Evolutionary conservation across 1,140 invertebrate genomes (phyloP).

Genomic region (Eupristina koningsbergeri): DNA sequence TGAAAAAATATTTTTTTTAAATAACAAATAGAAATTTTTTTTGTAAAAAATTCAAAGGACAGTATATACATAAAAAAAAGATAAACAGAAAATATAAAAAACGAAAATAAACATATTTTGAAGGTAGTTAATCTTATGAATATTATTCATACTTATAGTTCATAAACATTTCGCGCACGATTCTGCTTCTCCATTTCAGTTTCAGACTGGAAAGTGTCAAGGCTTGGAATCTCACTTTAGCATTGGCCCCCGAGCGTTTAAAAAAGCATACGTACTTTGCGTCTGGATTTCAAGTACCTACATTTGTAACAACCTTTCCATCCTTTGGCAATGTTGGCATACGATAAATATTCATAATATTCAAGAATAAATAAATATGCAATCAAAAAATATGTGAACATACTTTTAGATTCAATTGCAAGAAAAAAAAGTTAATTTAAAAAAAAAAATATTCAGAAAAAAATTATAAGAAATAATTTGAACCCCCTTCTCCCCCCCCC

Average conservation of each 20-base stretch:
- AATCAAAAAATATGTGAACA: not conserved
- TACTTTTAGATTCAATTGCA: too few species aligned
- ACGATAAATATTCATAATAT: not conserved
- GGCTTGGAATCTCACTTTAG: conserved; percentile 14
- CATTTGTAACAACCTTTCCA: not conserved
- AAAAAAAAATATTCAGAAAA: too few species aligned
- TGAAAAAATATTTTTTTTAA: too few species aligned
- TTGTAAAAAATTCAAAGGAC: not conserved
- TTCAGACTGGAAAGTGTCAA: conserved; percentile 1
- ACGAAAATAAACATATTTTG: not conserved
- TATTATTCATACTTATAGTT: not conserved
- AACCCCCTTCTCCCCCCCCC: too few species aligned
- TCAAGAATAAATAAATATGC: not conserved
- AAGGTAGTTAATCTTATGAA: not conserved
- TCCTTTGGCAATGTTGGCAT: not conserved
- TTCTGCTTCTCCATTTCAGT: not conserved
- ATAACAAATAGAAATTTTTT: too few species aligned
- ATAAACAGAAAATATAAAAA: not conserved
- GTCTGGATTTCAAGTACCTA: not conserved
- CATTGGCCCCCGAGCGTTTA: not conserved
- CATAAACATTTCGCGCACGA: conserved; percentile 29
- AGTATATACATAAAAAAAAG: not conserved
- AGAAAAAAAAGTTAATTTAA: too few species aligned
- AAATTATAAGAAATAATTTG: too few species aligned
- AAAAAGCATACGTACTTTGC: not conserved